A percentile compares a stretch with the other conserved stretches of the same genome.
Evolutionary conservation across 2,113 vertebrate genomes (phyloP).

Genomic region (Zosterops borbonicus): DNA sequence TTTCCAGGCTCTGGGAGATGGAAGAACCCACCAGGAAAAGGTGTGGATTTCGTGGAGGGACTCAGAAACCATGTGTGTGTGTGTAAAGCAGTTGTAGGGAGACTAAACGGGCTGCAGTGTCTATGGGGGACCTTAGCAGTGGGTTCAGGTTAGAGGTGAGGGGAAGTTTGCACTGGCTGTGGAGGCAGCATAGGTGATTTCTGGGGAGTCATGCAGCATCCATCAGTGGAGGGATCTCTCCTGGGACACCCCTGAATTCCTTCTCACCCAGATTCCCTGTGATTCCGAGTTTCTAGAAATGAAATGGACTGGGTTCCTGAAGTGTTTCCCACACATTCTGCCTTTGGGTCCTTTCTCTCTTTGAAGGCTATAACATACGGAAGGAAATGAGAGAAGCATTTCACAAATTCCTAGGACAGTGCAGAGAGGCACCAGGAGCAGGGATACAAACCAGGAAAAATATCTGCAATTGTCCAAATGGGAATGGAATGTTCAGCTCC

Average conservation of each 20-base stretch:
- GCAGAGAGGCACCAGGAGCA: background rate
- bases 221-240: background rate
- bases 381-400: background rate
- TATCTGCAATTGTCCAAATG: background rate
- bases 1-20: background rate
- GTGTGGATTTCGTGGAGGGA: background rate
- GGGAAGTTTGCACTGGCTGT: background rate
- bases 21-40: background rate
- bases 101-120: background rate
- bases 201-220: background rate
- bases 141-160: background rate
- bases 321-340: background rate
- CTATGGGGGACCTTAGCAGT: background rate
- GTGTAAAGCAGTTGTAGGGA: background rate
- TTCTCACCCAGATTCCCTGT: background rate
- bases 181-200: background rate
- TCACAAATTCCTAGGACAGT: background rate
- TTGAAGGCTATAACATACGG: background rate
- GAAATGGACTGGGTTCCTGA: background rate
- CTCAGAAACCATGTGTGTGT: background rate
- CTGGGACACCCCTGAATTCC: background rate
- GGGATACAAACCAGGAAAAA: background rate
- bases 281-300: background rate
- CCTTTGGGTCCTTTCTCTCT: accelerated
- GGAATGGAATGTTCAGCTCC: background rate